Evolutionary conservation across 2,888 invertebrate species (phyloP), one percentile per base, ranked within the genome.

Genomic region (Rhagonycha lutea): DNA sequence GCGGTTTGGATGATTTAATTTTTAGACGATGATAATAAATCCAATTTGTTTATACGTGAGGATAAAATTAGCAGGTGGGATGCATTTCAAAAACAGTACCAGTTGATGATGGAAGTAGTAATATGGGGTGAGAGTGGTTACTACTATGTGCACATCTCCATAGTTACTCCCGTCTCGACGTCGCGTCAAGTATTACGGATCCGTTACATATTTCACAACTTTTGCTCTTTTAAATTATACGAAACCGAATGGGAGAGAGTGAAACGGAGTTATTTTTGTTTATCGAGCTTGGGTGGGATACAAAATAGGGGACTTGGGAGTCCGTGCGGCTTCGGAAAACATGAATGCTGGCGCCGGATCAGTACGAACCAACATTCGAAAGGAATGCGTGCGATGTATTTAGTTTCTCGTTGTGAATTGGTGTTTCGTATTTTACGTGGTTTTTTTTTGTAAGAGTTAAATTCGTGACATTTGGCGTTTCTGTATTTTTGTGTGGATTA

Each of bases 141-240:
- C 47, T 47, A 74, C 73, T 70, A 24, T 61, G 79, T 83, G 82
- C 83, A 82, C 79, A 83, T 84, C 84, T 83, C 84, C 84, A 84
- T 84, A 84, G 84, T 83, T 82, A 84, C 84, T 81, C 82, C 79
- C 83, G 75, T 74, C 77, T 76, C 78, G 76, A 70, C 74, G 76
- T 76, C 79, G 77, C 78, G 80, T 74, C 78, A 76, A 77, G 74
- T 76, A 78, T 61, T 70, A 32, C 26, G 47, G 70, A 60, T 71
- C 68, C 61, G 68, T 73, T 74, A 77, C 75, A 72, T 72, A 68
- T 65, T 62, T 26, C 77, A 68, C 73, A 69, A 73, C 70, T 69
- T 79, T 63, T 82, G 75, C 75, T 77, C 78, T 68, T 75, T 78
- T 77, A 63, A 73, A 77, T 74, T 72, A 47, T 60, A 69, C 29